A percentile compares a stretch with the other conserved stretches of the same genome.
Evolutionary conservation across 2,888 invertebrate genomes (phyloP).

Genomic region (Ormyrus thymus): DNA sequence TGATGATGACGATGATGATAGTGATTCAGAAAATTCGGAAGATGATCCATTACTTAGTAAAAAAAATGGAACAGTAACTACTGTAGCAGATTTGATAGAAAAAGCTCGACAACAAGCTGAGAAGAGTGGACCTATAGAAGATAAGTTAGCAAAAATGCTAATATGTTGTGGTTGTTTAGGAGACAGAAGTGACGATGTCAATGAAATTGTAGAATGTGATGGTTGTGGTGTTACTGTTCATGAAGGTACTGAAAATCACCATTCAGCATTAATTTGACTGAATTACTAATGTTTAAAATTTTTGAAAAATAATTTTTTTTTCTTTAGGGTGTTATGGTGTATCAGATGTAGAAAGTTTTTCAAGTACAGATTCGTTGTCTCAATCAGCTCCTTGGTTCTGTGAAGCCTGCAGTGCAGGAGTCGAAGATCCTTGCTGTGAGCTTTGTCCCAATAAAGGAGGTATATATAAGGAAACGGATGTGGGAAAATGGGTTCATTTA

Average conservation of each 20-base stretch:
- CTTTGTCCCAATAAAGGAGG: constrained; percentile 95
- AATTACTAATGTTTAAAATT: constrained; percentile 9
- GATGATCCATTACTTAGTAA: constrained; percentile 71
- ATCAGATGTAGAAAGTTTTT: constrained; percentile 91
- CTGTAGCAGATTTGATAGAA: constrained; percentile 77
- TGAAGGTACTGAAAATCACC: constrained; percentile 80
- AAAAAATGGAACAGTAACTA: constrained; percentile 68
- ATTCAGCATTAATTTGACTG: background rate
- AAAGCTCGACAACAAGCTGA: constrained; percentile 76
- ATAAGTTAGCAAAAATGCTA: constrained; percentile 81
- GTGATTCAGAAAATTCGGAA: constrained; percentile 73
- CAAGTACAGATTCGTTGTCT: constrained; percentile 94
- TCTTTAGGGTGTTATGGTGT: constrained; percentile 91
- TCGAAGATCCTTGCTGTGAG: constrained; percentile 92
- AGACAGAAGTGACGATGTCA: constrained; percentile 92
- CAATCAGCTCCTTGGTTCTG: constrained; percentile 99
- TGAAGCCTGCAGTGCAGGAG: constrained; percentile 96
- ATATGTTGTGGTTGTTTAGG: constrained; percentile 96
- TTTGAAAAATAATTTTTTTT: constrained; percentile 7
- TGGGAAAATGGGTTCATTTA: constrained; percentile 98
- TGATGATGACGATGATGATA: constrained; percentile 64
- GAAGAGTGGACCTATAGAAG: constrained; percentile 72
- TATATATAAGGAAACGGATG: constrained; percentile 97
- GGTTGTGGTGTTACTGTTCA: constrained; percentile 97
- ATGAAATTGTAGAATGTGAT: constrained; percentile 98